These are phyloP conservation scores for Chrosomus eos DNA, from an alignment of 2,797 vertebrate genomes.

Conservation along the genomic window DNA sequence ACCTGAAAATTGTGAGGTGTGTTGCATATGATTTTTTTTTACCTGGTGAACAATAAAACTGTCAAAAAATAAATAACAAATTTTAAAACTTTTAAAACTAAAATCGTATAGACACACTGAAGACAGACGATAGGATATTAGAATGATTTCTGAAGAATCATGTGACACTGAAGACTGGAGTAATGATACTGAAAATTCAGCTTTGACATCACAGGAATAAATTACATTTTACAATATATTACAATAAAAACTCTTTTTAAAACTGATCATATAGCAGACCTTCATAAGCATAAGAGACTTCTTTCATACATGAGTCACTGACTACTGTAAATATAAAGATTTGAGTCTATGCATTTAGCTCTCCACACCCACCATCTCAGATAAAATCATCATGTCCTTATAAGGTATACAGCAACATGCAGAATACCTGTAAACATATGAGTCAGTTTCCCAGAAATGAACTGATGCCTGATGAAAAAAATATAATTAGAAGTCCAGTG, in stretches of 20 bases:
- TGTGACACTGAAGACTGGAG: not conserved
- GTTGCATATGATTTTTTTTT: not conserved
- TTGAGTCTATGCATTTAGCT: slow-evolving; percentile 22
- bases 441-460: slow-evolving; percentile 44
- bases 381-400: slow-evolving; percentile 43
- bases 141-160: not conserved
- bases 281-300: not conserved
- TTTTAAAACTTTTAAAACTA: no score
- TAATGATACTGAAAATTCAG: not conserved
- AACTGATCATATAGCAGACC: not conserved
- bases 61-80: not conserved
- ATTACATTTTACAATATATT: not conserved
- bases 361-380: slow-evolving; percentile 38
- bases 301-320: not conserved
- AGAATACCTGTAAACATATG: slow-evolving; percentile 25
- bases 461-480: not conserved
- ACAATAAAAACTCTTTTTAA: not conserved
- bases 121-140: not conserved
- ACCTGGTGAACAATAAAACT: not conserved
- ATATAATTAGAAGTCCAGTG: not conserved
- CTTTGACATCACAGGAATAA: not conserved
- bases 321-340: slow-evolving; percentile 38
- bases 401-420: slow-evolving; percentile 21
- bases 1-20: not conserved
- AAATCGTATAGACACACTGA: no score